Evolutionary conservation across 2,888 invertebrate species (phyloP).

Genomic region (Hirtodrosophila confusa): DNA sequence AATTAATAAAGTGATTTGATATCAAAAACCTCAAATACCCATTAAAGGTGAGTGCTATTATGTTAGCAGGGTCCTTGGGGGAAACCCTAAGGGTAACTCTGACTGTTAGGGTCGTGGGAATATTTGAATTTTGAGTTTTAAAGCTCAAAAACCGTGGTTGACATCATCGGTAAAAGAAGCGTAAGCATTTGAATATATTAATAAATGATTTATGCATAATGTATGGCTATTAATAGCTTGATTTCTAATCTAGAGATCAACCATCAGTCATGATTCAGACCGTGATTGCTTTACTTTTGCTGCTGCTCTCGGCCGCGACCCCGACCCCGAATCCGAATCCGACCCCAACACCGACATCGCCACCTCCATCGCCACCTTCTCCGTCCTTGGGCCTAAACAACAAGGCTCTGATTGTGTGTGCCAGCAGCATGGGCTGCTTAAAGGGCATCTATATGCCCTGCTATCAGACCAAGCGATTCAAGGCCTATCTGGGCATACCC

Average conservation of each 20-base stretch:
- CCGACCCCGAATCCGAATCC: not conserved
- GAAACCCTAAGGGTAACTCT: too few relatives aligned
- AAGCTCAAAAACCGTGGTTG: conserved; percentile 2
- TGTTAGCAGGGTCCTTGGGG: too few relatives aligned
- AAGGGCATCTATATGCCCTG: conserved; percentile 76
- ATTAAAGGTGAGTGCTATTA: not conserved
- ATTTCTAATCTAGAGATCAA: not conserved
- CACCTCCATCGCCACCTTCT: not conserved
- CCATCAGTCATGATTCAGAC: conserved; percentile 45
- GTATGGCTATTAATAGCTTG: conserved; percentile 38
- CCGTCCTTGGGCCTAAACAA: conserved; percentile 9
- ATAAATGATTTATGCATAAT: conserved; percentile 64
- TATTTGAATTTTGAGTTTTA: not conserved
- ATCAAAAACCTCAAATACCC: too few relatives aligned
- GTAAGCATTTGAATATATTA: conserved; percentile 36
- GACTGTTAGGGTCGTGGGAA: conserved; percentile 3
- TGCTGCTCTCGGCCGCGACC: conserved; percentile 5
- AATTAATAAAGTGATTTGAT: not conserved
- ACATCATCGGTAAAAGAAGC: conserved; percentile 38
- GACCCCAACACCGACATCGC: not conserved
- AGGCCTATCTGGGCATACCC: conserved; percentile 83
- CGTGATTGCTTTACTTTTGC: conserved; percentile 21
- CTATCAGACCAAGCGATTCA: conserved; percentile 74
- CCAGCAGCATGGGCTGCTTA: conserved; percentile 73
- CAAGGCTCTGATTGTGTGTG: conserved; percentile 65